These are phyloP conservation scores for Anoplolepis gracilipes DNA, from an alignment of 1,140 invertebrate genomes.

Conservation along the genomic window DNA sequence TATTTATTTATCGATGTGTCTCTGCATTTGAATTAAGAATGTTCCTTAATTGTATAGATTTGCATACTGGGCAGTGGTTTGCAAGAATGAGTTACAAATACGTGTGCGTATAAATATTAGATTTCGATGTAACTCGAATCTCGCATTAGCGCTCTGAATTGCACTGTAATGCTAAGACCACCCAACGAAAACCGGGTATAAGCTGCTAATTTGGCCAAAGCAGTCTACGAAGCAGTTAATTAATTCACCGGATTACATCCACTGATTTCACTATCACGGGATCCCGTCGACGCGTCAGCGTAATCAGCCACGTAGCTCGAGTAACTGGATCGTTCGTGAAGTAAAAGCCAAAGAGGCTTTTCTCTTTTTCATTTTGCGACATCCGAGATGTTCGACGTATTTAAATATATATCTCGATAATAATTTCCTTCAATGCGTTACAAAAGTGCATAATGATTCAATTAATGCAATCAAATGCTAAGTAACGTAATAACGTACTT, in stretches of 20 bases:
- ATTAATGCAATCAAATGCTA: conserved; percentile 3
- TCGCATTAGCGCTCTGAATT: conserved; percentile 45
- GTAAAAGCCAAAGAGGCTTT: neutral
- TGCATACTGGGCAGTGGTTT: neutral
- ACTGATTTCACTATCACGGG: conserved; percentile 34
- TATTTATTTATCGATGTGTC: neutral
- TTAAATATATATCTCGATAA: conserved; percentile 16
- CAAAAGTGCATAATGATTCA: neutral
- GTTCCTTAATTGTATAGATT: neutral
- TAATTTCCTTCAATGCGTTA: neutral
- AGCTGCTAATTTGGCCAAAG: conserved; percentile 42
- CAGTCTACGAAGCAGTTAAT: conserved; percentile 26
- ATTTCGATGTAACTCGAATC: conserved; percentile 14
- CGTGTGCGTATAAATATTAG: neutral
- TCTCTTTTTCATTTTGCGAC: conserved; percentile 8
- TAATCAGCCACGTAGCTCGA: conserved; percentile 14
- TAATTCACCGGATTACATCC: conserved; percentile 51
- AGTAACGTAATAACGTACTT: neutral
- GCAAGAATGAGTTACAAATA: neutral
- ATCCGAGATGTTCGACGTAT: neutral
- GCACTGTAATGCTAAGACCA: conserved; percentile 24
- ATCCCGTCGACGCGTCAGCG: neutral
- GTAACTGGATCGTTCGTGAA: conserved; percentile 16
- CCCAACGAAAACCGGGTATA: neutral
- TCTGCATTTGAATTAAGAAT: neutral